A percentile compares a stretch with the other conserved stretches of the same genome.
phyloP scores from a whole-genome alignment of 2,888 invertebrate species.

The Strigamia transsilvanica region DNA sequence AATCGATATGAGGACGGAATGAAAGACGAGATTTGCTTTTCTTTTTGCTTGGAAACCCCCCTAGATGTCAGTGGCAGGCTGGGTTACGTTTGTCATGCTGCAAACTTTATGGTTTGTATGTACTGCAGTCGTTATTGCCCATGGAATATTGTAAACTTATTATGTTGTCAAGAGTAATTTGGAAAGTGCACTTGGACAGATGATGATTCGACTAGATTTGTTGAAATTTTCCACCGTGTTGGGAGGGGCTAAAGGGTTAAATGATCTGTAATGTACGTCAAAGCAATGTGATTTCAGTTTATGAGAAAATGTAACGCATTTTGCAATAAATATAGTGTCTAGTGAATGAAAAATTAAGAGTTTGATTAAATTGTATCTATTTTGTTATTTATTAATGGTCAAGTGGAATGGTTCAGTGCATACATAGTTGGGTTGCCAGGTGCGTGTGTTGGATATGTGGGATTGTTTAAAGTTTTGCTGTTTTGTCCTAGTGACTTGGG shows the following conservation, averaged over 20 bases:
- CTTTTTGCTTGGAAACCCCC: not conserved
- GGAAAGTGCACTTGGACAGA: conserved; percentile 15
- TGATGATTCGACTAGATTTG: conserved; percentile 16
- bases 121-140: conserved; percentile 18
- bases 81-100: conserved; percentile 12
- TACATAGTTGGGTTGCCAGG: too few relatives aligned
- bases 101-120: not conserved
- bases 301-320: not conserved
- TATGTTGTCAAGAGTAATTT: conserved; percentile 29
- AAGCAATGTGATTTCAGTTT: not conserved
- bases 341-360: not conserved
- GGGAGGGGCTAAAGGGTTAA: conserved; percentile 28
- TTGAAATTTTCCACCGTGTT: conserved; percentile 12
- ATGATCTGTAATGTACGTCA: conserved; percentile 12
- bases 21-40: not conserved
- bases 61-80: conserved; percentile 35
- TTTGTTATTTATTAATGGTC: too few relatives aligned
- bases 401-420: too few relatives aligned
- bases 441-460: too few relatives aligned
- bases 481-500: too few relatives aligned
- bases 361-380: not conserved
- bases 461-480: too few relatives aligned
- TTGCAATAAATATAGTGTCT: not conserved
- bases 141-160: conserved; percentile 27
- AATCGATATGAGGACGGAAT: conserved; percentile 29